A percentile compares a stretch with the other conserved stretches of the same genome.
phyloP scores from a whole-genome alignment of 2,888 invertebrate species.

The Trichogramma dendrolimi region DNA sequence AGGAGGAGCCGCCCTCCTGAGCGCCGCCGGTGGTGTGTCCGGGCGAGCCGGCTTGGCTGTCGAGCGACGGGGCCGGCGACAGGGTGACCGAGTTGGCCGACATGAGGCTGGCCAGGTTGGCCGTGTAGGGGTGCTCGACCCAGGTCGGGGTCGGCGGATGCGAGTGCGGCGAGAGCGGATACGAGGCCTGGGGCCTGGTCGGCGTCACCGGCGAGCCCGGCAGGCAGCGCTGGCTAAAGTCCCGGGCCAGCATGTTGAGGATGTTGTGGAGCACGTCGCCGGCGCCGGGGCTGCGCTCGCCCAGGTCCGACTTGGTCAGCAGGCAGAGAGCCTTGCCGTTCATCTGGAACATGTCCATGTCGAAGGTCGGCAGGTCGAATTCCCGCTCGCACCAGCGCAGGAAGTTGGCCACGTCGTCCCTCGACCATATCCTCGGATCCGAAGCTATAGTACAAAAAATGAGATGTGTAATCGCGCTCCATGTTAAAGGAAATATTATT shows the following conservation, averaged over 20 bases:
- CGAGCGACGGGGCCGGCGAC: slow-evolving; percentile 85
- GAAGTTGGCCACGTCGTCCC: slow-evolving; percentile 84
- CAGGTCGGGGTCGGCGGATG: slow-evolving; percentile 79
- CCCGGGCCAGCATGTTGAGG: slow-evolving; percentile 78
- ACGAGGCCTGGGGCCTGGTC: slow-evolving; percentile 65
- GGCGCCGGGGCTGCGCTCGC: slow-evolving; percentile 86
- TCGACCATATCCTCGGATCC: slow-evolving; percentile 85
- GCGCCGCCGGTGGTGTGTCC: slow-evolving; percentile 70
- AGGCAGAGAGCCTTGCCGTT: slow-evolving; percentile 94
- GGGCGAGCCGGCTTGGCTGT: slow-evolving; percentile 81
- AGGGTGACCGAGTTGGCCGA: slow-evolving; percentile 82
- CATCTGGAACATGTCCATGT: slow-evolving; percentile 93
- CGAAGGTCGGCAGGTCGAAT: slow-evolving; percentile 86
- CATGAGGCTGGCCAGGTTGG: slow-evolving; percentile 68
- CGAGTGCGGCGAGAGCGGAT: slow-evolving; percentile 76
- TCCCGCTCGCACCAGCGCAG: slow-evolving; percentile 88
- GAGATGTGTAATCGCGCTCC: background rate
- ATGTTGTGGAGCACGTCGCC: slow-evolving; percentile 94
- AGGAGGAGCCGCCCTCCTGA: slow-evolving; percentile 53
- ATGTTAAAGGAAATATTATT: background rate
- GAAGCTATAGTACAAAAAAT: slow-evolving; percentile 56
- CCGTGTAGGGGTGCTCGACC: slow-evolving; percentile 58
- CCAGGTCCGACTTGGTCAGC: slow-evolving; percentile 82
- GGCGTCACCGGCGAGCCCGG: slow-evolving; percentile 80
- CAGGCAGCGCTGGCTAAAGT: slow-evolving; percentile 74